phyloP scores from a whole-genome alignment of 2,888 invertebrate genomes.

The Drosophila prostipennis region DNA sequence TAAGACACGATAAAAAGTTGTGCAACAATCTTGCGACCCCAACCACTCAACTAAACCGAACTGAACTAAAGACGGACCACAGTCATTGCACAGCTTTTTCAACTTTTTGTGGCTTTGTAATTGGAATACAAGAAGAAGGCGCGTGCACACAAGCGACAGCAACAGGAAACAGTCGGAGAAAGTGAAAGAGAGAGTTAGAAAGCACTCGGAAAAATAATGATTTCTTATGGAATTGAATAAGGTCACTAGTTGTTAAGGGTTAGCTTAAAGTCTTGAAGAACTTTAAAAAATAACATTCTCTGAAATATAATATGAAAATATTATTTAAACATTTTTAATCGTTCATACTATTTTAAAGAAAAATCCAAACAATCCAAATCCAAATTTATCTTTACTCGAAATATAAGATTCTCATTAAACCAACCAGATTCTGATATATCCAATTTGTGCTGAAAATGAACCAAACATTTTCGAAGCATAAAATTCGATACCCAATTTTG shows the following conservation, averaged over 20 bases:
- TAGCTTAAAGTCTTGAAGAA: no score
- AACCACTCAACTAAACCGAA: conserved; percentile 21
- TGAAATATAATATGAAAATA: no score
- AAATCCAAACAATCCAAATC: no score
- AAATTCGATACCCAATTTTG: background rate
- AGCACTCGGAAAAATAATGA: conserved; percentile 12
- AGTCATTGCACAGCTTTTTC: conserved; percentile 76
- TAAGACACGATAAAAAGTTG: conserved; percentile 80
- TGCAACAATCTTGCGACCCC: conserved; percentile 62
- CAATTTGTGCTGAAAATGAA: background rate
- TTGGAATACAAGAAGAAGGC: conserved; percentile 71
- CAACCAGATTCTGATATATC: no score
- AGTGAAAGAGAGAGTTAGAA: conserved; percentile 40
- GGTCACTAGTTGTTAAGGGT: no score
- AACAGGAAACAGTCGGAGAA: conserved; percentile 59
- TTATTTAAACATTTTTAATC: background rate
- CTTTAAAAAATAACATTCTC: no score
- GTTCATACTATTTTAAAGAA: no score
- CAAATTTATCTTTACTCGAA: background rate
- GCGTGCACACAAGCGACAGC: conserved; percentile 56
- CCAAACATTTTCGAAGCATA: background rate
- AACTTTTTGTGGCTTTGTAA: conserved; percentile 80
- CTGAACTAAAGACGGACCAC: conserved; percentile 45
- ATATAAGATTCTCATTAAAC: no score
- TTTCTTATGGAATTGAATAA: background rate